A percentile compares a stretch with the other conserved stretches of the same genome.
Conservation (phyloP, 2,888 invertebrate genomes). For the Eugnorisma glareosa region DNA sequence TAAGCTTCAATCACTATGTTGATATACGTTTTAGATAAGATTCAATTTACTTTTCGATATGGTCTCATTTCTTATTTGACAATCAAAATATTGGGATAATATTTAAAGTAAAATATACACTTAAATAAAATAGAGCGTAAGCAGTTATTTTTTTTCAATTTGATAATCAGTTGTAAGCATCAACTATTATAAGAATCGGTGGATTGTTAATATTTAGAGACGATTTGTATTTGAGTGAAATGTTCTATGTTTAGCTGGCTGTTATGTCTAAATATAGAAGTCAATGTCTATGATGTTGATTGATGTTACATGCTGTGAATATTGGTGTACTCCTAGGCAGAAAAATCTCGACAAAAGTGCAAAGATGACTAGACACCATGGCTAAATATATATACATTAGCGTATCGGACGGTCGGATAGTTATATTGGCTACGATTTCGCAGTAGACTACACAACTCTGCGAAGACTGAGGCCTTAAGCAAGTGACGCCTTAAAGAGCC, state of each 20-base stretch:
- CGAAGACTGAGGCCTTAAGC: conserved; percentile 17
- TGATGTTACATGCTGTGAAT: conserved; percentile 51
- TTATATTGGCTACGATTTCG: conserved; percentile 37
- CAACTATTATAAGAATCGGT: conserved; percentile 54
- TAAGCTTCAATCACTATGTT: conserved; percentile 49
- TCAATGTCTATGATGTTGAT: conserved; percentile 47
- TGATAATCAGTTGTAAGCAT: conserved; percentile 43
- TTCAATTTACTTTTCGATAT: conserved; percentile 59
- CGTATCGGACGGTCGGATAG: conserved; percentile 27
- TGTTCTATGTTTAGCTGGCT: conserved; percentile 60
- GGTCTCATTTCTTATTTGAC: conserved; percentile 65
- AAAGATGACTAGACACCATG: conserved; percentile 40
- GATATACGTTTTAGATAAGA: conserved; percentile 55
- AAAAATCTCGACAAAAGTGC: conserved; percentile 34
- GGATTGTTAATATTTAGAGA: conserved; percentile 65
- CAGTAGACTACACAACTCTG: conserved; percentile 32
- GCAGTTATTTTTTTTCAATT: conserved; percentile 51
- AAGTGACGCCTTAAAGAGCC: conserved; percentile 8
- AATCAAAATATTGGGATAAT: conserved; percentile 52
- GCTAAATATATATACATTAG: conserved; percentile 23
- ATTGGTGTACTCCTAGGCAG: conserved; percentile 46
- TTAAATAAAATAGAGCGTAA: conserved; percentile 52
- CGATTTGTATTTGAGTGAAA: conserved; percentile 55
- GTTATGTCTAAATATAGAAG: conserved; percentile 59
- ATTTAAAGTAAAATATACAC: conserved; percentile 49